Percentiles rank a stretch among this genome's conserved stretches.
phyloP scores from a whole-genome alignment of 2,113 vertebrate genomes.

The Pyxicephalus adspersus region DNA sequence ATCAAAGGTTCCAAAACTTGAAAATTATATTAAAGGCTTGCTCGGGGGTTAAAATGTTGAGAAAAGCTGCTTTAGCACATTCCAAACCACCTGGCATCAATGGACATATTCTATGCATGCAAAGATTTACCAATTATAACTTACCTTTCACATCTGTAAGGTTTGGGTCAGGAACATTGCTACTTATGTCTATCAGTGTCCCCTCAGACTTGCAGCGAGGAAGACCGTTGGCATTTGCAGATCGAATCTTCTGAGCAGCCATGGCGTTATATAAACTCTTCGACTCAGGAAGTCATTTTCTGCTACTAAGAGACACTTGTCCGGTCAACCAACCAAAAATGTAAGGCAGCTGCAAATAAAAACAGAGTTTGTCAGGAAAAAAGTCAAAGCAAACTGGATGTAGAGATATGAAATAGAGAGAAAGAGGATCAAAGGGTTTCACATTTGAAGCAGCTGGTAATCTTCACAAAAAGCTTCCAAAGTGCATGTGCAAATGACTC shows the following conservation, averaged over 20 bases:
- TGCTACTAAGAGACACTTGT: neutral
- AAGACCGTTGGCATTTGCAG: slow-evolving; percentile 80
- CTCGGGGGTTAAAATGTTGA: too few species aligned
- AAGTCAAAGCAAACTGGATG: neutral
- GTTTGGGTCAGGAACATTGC: slow-evolving; percentile 78
- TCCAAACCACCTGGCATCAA: too few species aligned
- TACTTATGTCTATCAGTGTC: slow-evolving; percentile 86
- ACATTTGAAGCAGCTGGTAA: too few species aligned
- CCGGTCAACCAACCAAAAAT: neutral
- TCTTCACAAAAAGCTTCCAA: too few species aligned
- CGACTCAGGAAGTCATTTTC: slow-evolving; percentile 17
- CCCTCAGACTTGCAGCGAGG: slow-evolving; percentile 94
- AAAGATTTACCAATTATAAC: neutral
- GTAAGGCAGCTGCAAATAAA: slow-evolving; percentile 21
- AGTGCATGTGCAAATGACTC: too few species aligned
- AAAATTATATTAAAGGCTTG: too few species aligned
- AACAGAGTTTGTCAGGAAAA: neutral
- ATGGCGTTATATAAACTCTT: slow-evolving; percentile 64
- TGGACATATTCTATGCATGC: too few species aligned
- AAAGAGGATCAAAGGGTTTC: too few species aligned
- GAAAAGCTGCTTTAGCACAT: too few species aligned
- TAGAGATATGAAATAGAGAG: too few species aligned
- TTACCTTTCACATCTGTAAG: slow-evolving; percentile 90
- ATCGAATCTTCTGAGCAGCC: slow-evolving; percentile 93
- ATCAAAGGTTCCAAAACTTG: too few species aligned